Evolutionary conservation across 2,888 invertebrate genomes (phyloP).

Genomic region (Parochlus steinenii): DNA sequence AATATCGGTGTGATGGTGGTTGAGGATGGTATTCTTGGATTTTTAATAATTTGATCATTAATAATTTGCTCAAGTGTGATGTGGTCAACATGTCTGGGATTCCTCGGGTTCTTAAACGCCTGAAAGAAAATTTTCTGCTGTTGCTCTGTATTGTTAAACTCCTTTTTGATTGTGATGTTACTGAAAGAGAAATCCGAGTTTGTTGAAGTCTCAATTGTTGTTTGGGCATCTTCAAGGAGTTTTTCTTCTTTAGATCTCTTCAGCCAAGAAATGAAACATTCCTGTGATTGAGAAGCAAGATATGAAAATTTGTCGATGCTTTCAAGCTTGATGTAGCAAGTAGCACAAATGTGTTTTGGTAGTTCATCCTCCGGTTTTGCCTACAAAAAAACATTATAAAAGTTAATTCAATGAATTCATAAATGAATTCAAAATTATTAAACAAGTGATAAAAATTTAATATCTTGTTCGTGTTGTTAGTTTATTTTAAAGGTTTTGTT

Average conservation of each 20-base stretch:
- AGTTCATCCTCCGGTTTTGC: conserved; percentile 8
- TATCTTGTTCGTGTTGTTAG: too few species aligned
- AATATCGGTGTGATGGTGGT: conserved; percentile 10
- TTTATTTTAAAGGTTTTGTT: too few species aligned
- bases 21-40: conserved; percentile 9
- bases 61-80: conserved; percentile 13
- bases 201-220: conserved; percentile 11
- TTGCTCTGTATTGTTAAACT: conserved; percentile 8
- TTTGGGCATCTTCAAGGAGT: not conserved
- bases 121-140: conserved; percentile 10
- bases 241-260: conserved; percentile 1
- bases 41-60: conserved; percentile 13
- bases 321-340: conserved; percentile 12
- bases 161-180: conserved; percentile 11
- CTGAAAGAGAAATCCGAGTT: conserved; percentile 9
- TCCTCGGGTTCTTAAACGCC: conserved; percentile 9
- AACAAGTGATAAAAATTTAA: too few species aligned
- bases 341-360: conserved; percentile 13
- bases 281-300: conserved; percentile 10
- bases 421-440: too few species aligned
- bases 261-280: conserved; percentile 10
- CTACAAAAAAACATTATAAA: too few species aligned
- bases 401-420: too few species aligned
- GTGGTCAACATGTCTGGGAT: conserved; percentile 13
- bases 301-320: conserved; percentile 12